Base-by-base conservation (phyloP, 2,797 vertebrate genomes). In the Hydrocynus forskahlii region DNA sequence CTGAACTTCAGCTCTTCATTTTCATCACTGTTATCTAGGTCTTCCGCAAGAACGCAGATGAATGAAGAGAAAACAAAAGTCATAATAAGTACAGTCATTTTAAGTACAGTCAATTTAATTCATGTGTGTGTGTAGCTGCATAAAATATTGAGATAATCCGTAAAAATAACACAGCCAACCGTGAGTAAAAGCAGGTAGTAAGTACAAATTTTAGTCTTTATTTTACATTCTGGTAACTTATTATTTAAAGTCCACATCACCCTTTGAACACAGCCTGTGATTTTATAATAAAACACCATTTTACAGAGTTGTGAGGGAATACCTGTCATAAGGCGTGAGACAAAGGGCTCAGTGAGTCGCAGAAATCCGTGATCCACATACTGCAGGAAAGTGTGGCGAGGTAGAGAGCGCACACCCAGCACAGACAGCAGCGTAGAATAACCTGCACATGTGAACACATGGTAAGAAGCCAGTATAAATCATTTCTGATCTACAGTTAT, bases 1-100 rank as follows among this genome's bases (percentile, higher is more conserved):
- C 96, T 94, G 89, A 97, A 94, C 90, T 97, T 98, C 35, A 98
- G 91, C 83, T 94, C 94, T 90, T 97, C 96, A 0, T 96, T 97
- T 88, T 91, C 86, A 73, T 95, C 92, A 10, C 92, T 95, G 89
- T 98, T 94, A 81, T 95, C 92, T 84, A 96, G 87, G 88, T 95
- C 94, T 94, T 76, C 0, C 48, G 66, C 74, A 29, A 48, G 12
- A 8, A 12, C 1, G 43, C 45, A 52, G 48, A 5, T 12, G 43
- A 71, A 68, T 0, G 5, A 80, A 62, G 48, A 7, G 43, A 55
- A 9, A 57, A 57, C 45, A 12, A 45, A 55, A 19, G 59, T 48
- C 16, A 25, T 14, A 59, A 7, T 21, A 54, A 66, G 10, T 12
- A 54, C 17, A 75, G 19, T 10, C 25, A 13, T 7, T n/a, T n/a